Percentiles rank a stretch among this genome's conserved stretches.
These are phyloP conservation scores for Lacerta agilis DNA, from an alignment of 2,797 vertebrate species.

Conservation along the genomic window DNA sequence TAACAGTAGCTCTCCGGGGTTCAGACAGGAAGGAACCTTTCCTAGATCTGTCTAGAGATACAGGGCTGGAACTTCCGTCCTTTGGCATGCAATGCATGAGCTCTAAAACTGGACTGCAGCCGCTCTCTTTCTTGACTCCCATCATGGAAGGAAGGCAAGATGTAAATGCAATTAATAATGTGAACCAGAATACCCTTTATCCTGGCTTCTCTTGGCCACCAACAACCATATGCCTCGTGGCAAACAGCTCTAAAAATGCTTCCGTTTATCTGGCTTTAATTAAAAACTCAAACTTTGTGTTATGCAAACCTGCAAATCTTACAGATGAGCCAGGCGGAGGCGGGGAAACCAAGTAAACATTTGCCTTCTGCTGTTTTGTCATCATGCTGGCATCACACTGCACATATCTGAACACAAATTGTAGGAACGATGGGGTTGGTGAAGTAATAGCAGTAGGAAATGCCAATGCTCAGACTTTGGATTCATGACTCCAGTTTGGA, in stretches of 20 bases:
- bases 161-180: too few relatives aligned
- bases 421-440: background rate
- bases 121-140: too few relatives aligned
- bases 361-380: conserved; percentile 30
- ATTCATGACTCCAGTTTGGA: background rate
- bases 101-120: background rate
- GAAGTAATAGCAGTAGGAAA: background rate
- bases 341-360: conserved; percentile 8
- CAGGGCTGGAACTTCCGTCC: background rate
- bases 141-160: too few relatives aligned
- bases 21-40: too few relatives aligned
- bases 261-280: background rate
- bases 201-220: background rate
- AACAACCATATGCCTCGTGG: background rate
- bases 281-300: conserved; percentile 3
- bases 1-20: background rate
- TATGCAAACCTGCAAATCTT: conserved; percentile 31
- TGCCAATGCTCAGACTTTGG: background rate
- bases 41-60: too few relatives aligned
- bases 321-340: background rate
- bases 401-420: background rate
- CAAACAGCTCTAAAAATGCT: background rate
- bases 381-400: background rate
- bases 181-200: background rate
- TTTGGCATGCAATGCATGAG: background rate